Conservation (phyloP, 2,888 invertebrate genomes). For the Limnephilus rhombicus region DNA sequence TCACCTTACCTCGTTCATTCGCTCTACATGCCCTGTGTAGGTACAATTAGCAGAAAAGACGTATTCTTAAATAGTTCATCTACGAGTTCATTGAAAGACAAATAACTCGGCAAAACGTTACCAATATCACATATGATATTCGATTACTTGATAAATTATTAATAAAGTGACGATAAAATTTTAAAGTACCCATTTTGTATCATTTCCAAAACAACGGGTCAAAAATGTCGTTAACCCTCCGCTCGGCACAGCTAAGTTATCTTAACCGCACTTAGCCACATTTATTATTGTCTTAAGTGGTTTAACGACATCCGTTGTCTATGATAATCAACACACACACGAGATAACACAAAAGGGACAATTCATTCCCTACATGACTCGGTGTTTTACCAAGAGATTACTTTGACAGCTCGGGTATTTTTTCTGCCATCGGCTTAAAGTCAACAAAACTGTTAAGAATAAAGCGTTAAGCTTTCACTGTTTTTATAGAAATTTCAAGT, state of each 20-base stretch:
- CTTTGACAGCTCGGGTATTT: constrained; percentile 7
- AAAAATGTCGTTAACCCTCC: constrained; percentile 11
- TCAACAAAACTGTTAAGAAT: neutral
- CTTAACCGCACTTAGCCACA: constrained; percentile 13
- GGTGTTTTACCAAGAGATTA: constrained; percentile 29
- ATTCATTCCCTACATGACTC: constrained; percentile 19
- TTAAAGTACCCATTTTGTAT: neutral
- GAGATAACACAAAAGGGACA: constrained; percentile 17
- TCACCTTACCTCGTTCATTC: no score
- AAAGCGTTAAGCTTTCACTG: neutral
- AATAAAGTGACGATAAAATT: neutral
- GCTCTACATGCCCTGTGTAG: no score
- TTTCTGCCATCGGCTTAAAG: constrained; percentile 19
- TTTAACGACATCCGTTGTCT: constrained; percentile 46
- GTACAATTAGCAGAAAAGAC: no score
- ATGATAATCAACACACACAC: constrained; percentile 18
- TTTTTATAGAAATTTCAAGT: constrained; percentile 3
- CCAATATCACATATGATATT: neutral
- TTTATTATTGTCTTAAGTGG: constrained; percentile 40
- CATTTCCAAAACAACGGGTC: neutral
- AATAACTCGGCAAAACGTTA: neutral
- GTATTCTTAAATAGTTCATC: no score
- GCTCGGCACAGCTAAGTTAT: constrained; percentile 7
- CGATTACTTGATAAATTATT: no score
- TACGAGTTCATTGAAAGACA: no score